Evolutionary conservation across 1,140 invertebrate genomes (phyloP).

Genomic region (Drosophila grimshawi): DNA sequence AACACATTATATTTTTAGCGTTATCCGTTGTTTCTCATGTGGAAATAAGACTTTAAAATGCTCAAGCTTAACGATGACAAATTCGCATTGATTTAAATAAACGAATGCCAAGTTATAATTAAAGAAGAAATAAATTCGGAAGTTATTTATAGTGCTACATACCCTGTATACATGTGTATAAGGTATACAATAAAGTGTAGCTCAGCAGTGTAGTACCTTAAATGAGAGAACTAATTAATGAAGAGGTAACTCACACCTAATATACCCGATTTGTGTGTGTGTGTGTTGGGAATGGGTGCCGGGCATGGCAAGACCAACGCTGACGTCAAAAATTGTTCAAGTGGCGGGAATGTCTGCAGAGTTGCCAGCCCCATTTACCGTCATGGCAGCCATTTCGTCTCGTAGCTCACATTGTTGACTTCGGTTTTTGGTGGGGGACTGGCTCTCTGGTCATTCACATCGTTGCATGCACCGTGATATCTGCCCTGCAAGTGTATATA

Average conservation of each 20-base stretch:
- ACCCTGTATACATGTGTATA: too few species aligned
- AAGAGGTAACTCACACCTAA: neutral
- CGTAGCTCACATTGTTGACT: conserved; percentile 22
- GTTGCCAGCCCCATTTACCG: conserved; percentile 24
- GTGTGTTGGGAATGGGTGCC: neutral
- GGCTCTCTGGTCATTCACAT: conserved; percentile 72
- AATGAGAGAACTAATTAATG: too few species aligned
- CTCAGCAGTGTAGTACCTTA: too few species aligned
- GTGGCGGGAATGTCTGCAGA: conserved; percentile 25
- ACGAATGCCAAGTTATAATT: too few species aligned
- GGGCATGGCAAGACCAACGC: neutral
- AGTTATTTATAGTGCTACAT: too few species aligned
- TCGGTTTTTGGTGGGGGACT: conserved; percentile 22
- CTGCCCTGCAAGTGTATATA: conserved; percentile 10
- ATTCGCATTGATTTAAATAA: too few species aligned
- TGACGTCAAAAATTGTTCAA: conserved; percentile 27
- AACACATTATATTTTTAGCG: too few species aligned
- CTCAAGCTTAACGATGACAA: too few species aligned
- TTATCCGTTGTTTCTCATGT: too few species aligned
- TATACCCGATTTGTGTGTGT: conserved; percentile 3
- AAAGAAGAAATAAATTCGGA: too few species aligned
- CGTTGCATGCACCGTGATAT: conserved; percentile 48
- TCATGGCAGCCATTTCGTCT: conserved; percentile 13
- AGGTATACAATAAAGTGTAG: too few species aligned
- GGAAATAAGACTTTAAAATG: too few species aligned